phyloP scores from a whole-genome alignment of 1,140 invertebrate genomes.

The Pogonognathellus flavescens region DNA sequence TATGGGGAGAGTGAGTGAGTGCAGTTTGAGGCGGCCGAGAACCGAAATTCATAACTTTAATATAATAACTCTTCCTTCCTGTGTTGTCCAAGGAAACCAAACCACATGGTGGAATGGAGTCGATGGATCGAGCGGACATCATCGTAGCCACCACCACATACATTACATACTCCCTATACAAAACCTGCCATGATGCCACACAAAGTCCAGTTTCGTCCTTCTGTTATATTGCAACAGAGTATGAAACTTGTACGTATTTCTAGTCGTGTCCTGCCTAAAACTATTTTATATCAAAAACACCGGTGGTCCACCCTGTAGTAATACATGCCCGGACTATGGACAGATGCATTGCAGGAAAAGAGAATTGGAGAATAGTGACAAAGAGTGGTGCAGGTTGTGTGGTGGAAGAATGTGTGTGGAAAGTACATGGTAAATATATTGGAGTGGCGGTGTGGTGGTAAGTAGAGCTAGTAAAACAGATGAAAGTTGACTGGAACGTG shows the following conservation, averaged over 20 bases:
- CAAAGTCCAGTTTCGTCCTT: not conserved
- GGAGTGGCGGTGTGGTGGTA: not conserved
- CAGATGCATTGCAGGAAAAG: not conserved
- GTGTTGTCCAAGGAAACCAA: constrained; percentile 38
- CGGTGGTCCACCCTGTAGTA: too few species aligned
- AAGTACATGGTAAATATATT: not conserved
- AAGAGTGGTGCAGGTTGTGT: not conserved
- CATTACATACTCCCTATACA: not conserved
- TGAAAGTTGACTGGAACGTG: constrained; percentile 21
- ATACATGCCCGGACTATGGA: too few species aligned
- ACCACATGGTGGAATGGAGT: constrained; percentile 29
- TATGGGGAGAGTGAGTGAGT: constrained; percentile 16
- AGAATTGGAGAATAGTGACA: not conserved
- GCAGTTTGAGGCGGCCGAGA: not conserved
- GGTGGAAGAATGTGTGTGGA: not conserved
- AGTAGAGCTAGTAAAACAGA: not conserved
- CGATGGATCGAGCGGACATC: not conserved
- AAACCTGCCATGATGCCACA: not conserved
- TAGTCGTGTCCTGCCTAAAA: too few species aligned
- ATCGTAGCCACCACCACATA: not conserved
- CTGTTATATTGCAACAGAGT: not conserved
- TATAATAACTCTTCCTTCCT: constrained; percentile 47
- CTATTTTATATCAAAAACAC: too few species aligned
- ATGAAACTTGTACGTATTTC: too few species aligned
- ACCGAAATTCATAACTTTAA: constrained; percentile 49